These are phyloP conservation scores for Takifugu ocellatus DNA, from an alignment of 2,797 vertebrate genomes.

Conservation along the genomic window DNA sequence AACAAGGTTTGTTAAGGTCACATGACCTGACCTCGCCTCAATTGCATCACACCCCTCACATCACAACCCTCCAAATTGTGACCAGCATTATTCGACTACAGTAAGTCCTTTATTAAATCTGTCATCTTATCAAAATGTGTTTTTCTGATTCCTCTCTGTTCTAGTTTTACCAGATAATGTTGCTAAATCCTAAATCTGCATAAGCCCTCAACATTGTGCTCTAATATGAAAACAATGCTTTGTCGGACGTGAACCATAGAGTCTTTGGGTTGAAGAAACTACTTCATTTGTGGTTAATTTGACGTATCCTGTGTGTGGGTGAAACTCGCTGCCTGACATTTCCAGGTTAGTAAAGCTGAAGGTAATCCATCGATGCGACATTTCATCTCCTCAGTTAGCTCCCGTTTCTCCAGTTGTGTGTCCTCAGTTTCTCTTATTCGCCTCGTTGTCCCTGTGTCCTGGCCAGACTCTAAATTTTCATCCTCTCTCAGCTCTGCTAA, in stretches of 20 bases:
- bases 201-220: too few species aligned
- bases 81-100: too few species aligned
- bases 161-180: too few species aligned
- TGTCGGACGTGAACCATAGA: neutral
- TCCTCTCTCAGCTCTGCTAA: conserved; percentile 16
- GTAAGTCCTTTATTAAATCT: too few species aligned
- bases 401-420: conserved; percentile 21
- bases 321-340: conserved; percentile 30
- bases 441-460: conserved; percentile 29
- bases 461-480: conserved; percentile 20
- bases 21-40: too few species aligned
- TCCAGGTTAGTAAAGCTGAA: conserved; percentile 27
- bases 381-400: conserved; percentile 31
- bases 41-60: too few species aligned
- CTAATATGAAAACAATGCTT: neutral
- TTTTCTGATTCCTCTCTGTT: too few species aligned
- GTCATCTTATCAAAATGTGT: too few species aligned
- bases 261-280: conserved; percentile 14
- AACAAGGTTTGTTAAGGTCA: too few species aligned
- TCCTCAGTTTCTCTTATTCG: conserved; percentile 27
- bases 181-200: too few species aligned
- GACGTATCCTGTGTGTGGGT: too few species aligned
- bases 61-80: too few species aligned
- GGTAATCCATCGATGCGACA: conserved; percentile 40
- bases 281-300: neutral